Percentiles rank a stretch among this genome's conserved stretches.
phyloP scores from a whole-genome alignment of 2,888 invertebrate species.

The Lithodes maja region DNA sequence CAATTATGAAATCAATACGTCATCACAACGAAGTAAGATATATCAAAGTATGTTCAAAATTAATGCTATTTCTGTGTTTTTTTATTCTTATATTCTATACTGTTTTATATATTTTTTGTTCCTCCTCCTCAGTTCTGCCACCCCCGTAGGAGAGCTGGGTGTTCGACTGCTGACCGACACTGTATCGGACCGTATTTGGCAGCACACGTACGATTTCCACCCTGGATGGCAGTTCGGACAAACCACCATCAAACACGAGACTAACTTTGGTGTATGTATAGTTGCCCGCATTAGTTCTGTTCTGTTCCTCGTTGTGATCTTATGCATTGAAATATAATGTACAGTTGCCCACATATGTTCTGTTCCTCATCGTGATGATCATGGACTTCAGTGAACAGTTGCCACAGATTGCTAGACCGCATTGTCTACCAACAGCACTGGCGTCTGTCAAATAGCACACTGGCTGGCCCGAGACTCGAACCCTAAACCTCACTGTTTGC shows the following conservation, averaged over 20 bases:
- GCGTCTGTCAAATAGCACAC: too few species aligned
- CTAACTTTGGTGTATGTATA: conserved; percentile 46
- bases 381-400: too few species aligned
- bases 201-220: conserved; percentile 46
- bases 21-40: too few species aligned
- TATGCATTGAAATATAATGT: background rate
- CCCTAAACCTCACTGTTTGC: too few species aligned
- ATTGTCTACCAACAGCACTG: too few species aligned
- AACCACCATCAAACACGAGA: conserved; percentile 39
- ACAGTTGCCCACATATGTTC: background rate
- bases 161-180: conserved; percentile 8
- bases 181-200: conserved; percentile 38
- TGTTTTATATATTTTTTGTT: background rate
- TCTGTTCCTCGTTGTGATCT: too few species aligned
- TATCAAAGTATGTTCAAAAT: too few species aligned
- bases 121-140: background rate
- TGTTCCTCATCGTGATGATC: too few species aligned
- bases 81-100: background rate
- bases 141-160: conserved; percentile 45
- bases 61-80: background rate
- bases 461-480: too few species aligned
- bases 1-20: too few species aligned
- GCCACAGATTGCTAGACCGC: too few species aligned
- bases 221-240: conserved; percentile 56
- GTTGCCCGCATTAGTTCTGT: background rate